Conservation (phyloP, 2,113 vertebrate genomes). For the Python bivittatus region DNA sequence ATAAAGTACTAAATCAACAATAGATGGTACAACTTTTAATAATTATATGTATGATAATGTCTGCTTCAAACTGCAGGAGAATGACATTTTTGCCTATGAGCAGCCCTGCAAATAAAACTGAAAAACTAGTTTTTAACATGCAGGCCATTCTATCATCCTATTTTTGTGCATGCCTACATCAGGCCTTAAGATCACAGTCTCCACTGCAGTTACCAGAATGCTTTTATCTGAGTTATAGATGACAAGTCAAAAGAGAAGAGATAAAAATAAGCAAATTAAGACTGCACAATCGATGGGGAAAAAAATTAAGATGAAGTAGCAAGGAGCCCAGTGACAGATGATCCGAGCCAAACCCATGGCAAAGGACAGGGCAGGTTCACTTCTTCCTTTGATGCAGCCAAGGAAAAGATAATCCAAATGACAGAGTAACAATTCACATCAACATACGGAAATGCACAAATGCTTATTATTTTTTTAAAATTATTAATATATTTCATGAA, state of each 20-base stretch:
- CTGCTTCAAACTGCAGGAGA: background rate
- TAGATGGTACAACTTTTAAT: background rate
- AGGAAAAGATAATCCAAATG: background rate
- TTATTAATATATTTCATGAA: background rate
- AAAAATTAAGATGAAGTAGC: background rate
- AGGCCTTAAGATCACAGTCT: background rate
- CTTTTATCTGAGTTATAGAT: background rate
- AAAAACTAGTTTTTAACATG: background rate
- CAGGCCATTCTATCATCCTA: background rate
- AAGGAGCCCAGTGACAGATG: background rate
- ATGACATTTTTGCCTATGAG: background rate
- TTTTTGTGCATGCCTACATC: background rate
- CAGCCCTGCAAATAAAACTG: background rate
- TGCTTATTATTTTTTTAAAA: slow-evolving; percentile 42
- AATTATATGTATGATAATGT: background rate
- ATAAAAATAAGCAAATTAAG: background rate
- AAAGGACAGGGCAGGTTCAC: background rate
- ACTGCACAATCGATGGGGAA: background rate
- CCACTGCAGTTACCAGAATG: background rate
- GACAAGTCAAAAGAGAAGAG: background rate
- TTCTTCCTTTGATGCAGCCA: background rate
- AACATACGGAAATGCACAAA: background rate
- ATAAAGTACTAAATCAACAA: background rate
- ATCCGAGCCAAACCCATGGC: background rate
- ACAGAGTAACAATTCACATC: background rate